Conservation (phyloP, 2,113 vertebrate species). For the Notechis scutatus region DNA sequence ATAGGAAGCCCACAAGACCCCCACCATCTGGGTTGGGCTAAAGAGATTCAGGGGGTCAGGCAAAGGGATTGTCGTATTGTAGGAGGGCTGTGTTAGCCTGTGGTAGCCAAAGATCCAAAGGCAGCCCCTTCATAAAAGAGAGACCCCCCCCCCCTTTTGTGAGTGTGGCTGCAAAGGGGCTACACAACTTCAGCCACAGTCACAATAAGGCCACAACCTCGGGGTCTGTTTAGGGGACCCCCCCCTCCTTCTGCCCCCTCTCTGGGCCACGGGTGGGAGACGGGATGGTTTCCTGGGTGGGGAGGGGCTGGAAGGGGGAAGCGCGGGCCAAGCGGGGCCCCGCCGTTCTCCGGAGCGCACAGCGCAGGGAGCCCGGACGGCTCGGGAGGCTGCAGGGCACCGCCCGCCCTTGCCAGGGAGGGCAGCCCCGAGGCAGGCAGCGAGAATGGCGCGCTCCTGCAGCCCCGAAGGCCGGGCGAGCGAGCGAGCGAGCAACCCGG, state of each 20-base stretch:
- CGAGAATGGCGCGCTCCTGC: background rate
- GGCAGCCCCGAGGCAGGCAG: slow-evolving; percentile 11
- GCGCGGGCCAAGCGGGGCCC: background rate
- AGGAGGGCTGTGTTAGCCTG: too few species aligned
- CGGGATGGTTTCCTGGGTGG: background rate
- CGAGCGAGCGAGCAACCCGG: background rate
- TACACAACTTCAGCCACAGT: too few species aligned
- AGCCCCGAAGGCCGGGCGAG: slow-evolving; percentile 7
- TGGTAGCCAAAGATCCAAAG: too few species aligned
- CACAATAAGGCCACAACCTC: too few species aligned
- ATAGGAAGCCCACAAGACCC: too few species aligned
- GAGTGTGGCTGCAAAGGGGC: too few species aligned
- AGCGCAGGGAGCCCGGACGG: slow-evolving; percentile 6
- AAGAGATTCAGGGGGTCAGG: too few species aligned
- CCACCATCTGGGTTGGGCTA: too few species aligned
- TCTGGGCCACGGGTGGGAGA: background rate
- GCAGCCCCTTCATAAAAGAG: too few species aligned
- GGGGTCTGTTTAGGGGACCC: background rate
- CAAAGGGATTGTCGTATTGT: too few species aligned
- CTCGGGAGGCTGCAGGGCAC: slow-evolving; percentile 43
- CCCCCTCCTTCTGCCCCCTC: background rate
- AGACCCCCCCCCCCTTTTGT: too few species aligned
- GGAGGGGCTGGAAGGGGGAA: background rate
- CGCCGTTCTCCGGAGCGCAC: slow-evolving; percentile 15
- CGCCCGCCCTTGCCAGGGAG: slow-evolving; percentile 30